Conservation (phyloP, 2,888 invertebrate genomes). For the Gortyna flavago region DNA sequence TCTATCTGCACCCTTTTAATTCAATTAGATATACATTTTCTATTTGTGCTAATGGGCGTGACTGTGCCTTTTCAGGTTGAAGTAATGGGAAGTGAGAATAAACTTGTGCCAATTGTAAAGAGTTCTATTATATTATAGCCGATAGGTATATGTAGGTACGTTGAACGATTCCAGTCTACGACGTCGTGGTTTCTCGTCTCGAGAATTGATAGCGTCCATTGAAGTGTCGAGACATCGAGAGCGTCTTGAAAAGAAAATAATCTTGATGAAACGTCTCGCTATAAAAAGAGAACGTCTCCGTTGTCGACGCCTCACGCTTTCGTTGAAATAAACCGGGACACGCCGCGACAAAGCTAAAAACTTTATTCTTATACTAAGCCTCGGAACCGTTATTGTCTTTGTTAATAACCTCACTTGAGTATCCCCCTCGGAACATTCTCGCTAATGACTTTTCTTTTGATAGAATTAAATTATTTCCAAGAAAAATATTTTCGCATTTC, state of each 20-base stretch:
- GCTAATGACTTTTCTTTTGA: conserved; percentile 62
- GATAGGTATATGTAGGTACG: conserved; percentile 51
- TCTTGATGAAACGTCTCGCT: conserved; percentile 85
- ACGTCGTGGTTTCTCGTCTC: conserved; percentile 65
- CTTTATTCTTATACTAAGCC: conserved; percentile 79
- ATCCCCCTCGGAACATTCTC: conserved; percentile 59
- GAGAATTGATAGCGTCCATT: conserved; percentile 80
- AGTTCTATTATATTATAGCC: conserved; percentile 51
- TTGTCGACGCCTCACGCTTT: conserved; percentile 72
- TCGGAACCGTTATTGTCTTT: conserved; percentile 78
- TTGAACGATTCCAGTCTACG: conserved; percentile 49
- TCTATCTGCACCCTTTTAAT: conserved; percentile 76
- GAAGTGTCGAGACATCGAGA: conserved; percentile 74
- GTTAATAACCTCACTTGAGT: conserved; percentile 76
- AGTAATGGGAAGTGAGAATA: conserved; percentile 39
- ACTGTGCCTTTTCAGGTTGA: conserved; percentile 55
- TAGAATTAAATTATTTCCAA: conserved; percentile 45
- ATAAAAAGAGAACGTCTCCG: conserved; percentile 80
- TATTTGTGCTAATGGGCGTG: conserved; percentile 69
- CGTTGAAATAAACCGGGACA: conserved; percentile 78
- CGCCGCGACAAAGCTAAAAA: conserved; percentile 76
- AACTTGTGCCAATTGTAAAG: conserved; percentile 34
- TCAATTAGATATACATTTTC: conserved; percentile 72
- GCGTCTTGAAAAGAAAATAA: conserved; percentile 83
- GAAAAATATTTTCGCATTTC: conserved; percentile 30